Evolutionary conservation across 2,113 vertebrate species (phyloP).

Genomic region (Aviceda subcristata): DNA sequence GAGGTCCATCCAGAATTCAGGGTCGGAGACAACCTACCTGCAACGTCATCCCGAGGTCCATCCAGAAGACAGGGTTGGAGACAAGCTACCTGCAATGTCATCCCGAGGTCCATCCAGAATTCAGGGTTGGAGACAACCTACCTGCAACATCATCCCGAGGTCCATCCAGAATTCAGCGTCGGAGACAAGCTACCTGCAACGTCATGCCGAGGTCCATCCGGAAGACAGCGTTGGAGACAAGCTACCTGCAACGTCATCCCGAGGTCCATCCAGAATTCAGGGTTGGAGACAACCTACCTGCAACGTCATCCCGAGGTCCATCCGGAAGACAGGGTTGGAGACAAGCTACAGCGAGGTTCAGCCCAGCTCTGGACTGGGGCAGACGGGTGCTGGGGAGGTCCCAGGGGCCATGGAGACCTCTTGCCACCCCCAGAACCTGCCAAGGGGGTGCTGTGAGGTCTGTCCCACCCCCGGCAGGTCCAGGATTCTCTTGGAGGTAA

Average conservation of each 20-base stretch:
- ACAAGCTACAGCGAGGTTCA: background rate
- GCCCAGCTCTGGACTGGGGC: background rate
- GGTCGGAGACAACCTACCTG: background rate
- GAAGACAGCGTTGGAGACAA: background rate
- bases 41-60: too few relatives aligned
- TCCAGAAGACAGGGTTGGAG: background rate
- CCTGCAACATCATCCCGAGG: too few relatives aligned
- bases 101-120: background rate
- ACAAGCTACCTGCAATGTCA: rapidly evolving
- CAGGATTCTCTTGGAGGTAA: background rate
- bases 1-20: background rate
- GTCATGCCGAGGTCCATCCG: background rate
- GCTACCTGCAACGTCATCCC: background rate
- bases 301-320: rapidly evolving
- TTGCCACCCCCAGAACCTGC: background rate
- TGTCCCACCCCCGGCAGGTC: background rate
- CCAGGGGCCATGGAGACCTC: rapidly evolving
- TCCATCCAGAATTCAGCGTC: background rate
- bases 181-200: background rate
- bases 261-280: background rate
- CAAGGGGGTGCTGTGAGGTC: background rate
- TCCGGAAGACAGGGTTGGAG: background rate
- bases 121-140: background rate
- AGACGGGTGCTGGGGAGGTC: background rate
- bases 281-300: background rate